phyloP scores from a whole-genome alignment of 2,113 vertebrate species.

The Chaetorhynchus papuensis region DNA sequence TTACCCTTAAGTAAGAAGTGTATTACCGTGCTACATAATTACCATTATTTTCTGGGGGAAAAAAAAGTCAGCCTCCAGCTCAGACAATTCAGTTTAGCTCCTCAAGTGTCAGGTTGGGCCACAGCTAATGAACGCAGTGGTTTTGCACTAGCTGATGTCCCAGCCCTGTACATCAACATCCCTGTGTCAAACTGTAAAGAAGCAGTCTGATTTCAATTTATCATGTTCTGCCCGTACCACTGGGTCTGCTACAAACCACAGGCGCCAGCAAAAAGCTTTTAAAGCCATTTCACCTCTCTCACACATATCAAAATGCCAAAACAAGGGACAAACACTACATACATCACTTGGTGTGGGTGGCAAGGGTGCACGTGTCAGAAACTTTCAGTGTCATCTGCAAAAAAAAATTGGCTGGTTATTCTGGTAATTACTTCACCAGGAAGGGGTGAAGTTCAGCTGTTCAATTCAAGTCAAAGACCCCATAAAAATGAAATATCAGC shows the following conservation, averaged over 20 bases:
- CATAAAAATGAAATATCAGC: conserved; percentile 45
- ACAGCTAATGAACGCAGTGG: not conserved
- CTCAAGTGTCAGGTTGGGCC: not conserved
- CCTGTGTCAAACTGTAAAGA: not conserved
- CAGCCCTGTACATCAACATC: not conserved
- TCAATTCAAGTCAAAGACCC: conserved; percentile 48
- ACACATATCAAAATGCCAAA: conserved; percentile 58
- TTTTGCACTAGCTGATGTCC: not conserved
- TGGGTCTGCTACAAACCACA: conserved; percentile 48
- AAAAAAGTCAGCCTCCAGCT: not conserved
- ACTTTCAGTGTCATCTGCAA: conserved; percentile 24
- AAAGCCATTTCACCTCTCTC: conserved; percentile 62
- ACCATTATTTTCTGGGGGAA: not conserved
- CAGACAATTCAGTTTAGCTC: not conserved
- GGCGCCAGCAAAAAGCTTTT: conserved; percentile 57
- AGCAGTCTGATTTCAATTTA: not conserved
- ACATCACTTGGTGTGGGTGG: conserved; percentile 53
- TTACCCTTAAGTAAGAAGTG: not conserved
- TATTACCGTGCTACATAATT: not conserved
- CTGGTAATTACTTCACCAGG: conserved; percentile 64
- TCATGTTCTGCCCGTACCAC: not conserved
- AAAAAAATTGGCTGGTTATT: conserved; percentile 50
- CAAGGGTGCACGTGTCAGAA: conserved; percentile 63
- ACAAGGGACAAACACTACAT: conserved; percentile 52
- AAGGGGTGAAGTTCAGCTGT: conserved; percentile 49